Base-by-base conservation (phyloP, 2,797 vertebrate genomes). In the Sitta carolinensis region DNA sequence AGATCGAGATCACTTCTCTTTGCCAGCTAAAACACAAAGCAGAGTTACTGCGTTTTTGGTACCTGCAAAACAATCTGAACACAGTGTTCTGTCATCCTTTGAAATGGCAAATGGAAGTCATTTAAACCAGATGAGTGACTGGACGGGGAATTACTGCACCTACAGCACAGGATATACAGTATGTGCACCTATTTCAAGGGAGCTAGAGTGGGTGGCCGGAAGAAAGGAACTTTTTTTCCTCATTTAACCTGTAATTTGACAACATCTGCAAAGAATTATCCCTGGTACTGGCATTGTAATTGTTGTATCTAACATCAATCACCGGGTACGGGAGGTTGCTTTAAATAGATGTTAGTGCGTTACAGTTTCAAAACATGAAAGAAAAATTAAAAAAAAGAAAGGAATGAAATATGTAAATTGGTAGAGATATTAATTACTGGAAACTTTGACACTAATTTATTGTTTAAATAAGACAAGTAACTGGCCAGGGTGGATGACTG, bases 241-340 rank as follows among this genome's bases (percentile, higher is more conserved):
- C 94, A 96, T 97, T 98, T 97, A 98, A 98, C 98, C 98, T 98
- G 97, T 97, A 98, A 98, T 98, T 98, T 98, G 97, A 97, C 97
- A 97, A 98, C 99, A 99, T 99, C 98, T 99, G 99, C 97, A 98
- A 97, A 97, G 98, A 99, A 99, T 99, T 99, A 99, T 98, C 98
- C 97, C 97, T 93, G 97, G 98, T 96, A 97, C 97, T 97, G 97
- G 97, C 98, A 98, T 98, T 96, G 96, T 98, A 99, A 99, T 99
- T 98, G 98, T 98, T 98, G 97, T 98, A 98, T 98, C 98, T 98
- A 98, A 98, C 98, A 98, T 98, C 98, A 99, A 98, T 98, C 98
- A 98, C 97, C 16, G 89, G 93, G 92, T 96, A 97, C 50, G 66
- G 92, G 96, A 98, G 98, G 98, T 98, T 98, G 96, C 98, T 98